Evolutionary conservation across 1,140 invertebrate species (phyloP), one percentile per base, ranked within the genome.

Genomic region (Scaptomyza graminum): DNA sequence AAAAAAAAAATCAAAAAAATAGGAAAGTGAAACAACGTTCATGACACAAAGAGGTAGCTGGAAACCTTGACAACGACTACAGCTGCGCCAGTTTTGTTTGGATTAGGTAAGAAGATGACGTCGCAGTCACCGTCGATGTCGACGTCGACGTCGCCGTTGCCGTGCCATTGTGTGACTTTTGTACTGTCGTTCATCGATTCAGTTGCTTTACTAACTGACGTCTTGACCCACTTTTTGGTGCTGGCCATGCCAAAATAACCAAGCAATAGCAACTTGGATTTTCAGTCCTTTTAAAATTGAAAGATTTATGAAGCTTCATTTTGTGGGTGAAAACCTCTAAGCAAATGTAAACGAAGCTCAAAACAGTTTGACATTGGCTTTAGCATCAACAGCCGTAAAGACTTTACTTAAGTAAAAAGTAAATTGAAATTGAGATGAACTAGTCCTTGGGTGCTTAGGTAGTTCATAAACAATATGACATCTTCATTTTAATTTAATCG

Each of bases 161-260:
- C 46, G 67, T 67, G 77, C 73, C 59, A 64, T 73, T 81, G 78
- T 57, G 39, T 50, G 60, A 68, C 69, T 74, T 52, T 71, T 67
- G 57, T 55, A 47, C 65, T 51, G 44, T 60, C 39, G 54, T 52
- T 67, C 75, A 83, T 82, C 79, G 79, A 82, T 83, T 70, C 71
- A 55, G 43, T 31, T 34, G 13, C 43, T 41, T 39, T 46, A 47
- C 59, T 68, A 68, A 63, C 52, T 66, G 41, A 31, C 54, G 62
- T 74, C 79, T 82, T 82, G 79, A 83, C 79, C 79, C 76, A 82
- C 52, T 82, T 82, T 65, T 59, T 55, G 47, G 34, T 39, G 39
- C 25, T 77, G 50, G 46, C 74, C 60, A 77, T 61, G 68, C 43
- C 49, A 51, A 72, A 72, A 43, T 8, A 12, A 15, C 6, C 39